Evolutionary conservation across 2,888 invertebrate species (phyloP), one percentile per base, ranked within the genome.

Genomic region (Acanthococcus lagerstroemiae): DNA sequence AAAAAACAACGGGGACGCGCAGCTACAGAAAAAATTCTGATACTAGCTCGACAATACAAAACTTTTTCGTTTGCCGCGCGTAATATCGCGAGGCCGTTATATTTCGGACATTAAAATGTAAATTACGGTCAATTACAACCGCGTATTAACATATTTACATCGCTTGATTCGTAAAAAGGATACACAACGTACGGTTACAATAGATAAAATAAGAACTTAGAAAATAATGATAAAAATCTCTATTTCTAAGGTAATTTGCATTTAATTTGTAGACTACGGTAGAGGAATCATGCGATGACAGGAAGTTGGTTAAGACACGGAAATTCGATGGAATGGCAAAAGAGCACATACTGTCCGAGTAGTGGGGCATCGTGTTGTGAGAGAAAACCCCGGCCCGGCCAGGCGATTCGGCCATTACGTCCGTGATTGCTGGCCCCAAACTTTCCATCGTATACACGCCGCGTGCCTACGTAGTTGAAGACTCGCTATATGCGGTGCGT

Each of bases 71-170:
- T n/a, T n/a, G n/a, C n/a, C n/a, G n/a, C n/a, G n/a, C n/a, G n/a
- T n/a, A n/a, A n/a, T n/a, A n/a, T n/a, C n/a, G n/a, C n/a, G n/a
- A n/a, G n/a, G n/a, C n/a, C n/a, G n/a, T n/a, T n/a, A n/a, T n/a
- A n/a, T n/a, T n/a, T n/a, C n/a, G n/a, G n/a, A 54, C 54, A 63
- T 63, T 54, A 54, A 63, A 52, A 63, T 63, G 63, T 63, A 63
- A 63, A 63, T 63, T 63, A 54, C 52, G 26, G 63, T 63, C 63
- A 63, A 63, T 63, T 63, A 63, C 54, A 24, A 63, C 21, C 60
- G 52, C 37, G 54, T 63, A 63, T 63, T 63, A 54, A 63, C 63
- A 63, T 63, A 63, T 63, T 63, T 54, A 63, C 63, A 52, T 63
- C 52, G 63, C 63, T 63, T 54, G 37, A 63, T 63, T 63, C 63